phyloP scores from a whole-genome alignment of 2,888 invertebrate species.

The Ischnura elegans region DNA sequence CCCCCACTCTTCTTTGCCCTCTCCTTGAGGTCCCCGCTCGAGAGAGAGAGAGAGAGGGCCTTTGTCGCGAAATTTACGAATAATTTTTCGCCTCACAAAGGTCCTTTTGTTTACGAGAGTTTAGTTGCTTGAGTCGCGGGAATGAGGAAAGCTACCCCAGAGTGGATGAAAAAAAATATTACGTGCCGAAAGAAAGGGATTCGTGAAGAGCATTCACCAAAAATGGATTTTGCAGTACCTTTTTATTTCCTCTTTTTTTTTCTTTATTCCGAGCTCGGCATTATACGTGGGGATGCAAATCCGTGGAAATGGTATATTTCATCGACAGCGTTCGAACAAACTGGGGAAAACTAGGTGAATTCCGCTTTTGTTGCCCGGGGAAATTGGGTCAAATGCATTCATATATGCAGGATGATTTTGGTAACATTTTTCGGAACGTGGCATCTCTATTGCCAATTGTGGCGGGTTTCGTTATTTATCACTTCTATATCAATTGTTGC shows the following conservation, averaged over 20 bases:
- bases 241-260: too few species aligned
- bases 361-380: background rate
- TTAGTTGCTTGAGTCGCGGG: too few species aligned
- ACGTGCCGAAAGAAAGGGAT: too few species aligned
- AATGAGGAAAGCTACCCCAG: too few species aligned
- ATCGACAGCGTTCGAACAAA: background rate
- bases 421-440: background rate
- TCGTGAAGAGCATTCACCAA: too few species aligned
- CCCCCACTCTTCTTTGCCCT: background rate
- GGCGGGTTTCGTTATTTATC: background rate
- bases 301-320: too few species aligned
- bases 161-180: too few species aligned
- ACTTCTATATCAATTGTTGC: background rate
- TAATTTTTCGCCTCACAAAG: background rate
- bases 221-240: too few species aligned
- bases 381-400: background rate
- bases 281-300: too few species aligned
- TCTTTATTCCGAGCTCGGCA: too few species aligned
- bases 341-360: background rate
- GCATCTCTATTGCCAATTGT: background rate
- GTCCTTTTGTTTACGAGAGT: too few species aligned
- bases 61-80: background rate
- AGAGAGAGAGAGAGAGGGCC: background rate
- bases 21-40: too few species aligned
- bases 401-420: background rate